Evolutionary conservation across 2,797 vertebrate genomes (phyloP).

Genomic region (Decapterus maruadsi): DNA sequence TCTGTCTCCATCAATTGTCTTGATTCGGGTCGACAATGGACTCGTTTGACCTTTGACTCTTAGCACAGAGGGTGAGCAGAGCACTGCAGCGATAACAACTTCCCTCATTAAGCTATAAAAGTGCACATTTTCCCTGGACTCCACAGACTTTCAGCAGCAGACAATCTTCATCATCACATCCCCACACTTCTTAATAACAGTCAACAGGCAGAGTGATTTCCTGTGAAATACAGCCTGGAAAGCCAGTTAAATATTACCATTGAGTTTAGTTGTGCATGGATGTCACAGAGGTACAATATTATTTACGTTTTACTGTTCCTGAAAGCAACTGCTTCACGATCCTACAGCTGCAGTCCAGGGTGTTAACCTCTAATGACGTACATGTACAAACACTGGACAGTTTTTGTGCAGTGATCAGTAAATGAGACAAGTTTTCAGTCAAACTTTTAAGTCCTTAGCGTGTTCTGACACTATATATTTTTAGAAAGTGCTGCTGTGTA

Average conservation of each 20-base stretch:
- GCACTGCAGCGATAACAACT: background rate
- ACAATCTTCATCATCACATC: slow-evolving; percentile 11
- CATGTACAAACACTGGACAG: background rate
- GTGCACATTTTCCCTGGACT: slow-evolving; percentile 2
- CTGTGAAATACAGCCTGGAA: background rate
- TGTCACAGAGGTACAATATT: background rate
- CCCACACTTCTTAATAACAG: background rate
- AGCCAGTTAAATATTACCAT: slow-evolving; percentile 14
- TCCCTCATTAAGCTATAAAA: slow-evolving; percentile 1
- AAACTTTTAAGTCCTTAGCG: background rate
- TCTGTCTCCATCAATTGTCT: background rate
- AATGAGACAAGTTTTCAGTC: slow-evolving; percentile 23
- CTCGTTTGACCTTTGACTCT: slow-evolving; percentile 6
- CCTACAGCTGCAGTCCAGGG: slow-evolving; percentile 19
- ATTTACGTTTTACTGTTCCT: background rate
- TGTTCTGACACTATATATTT: background rate
- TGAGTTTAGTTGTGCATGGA: slow-evolving; percentile 29
- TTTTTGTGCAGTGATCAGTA: background rate
- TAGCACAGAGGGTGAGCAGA: background rate
- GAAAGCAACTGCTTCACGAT: slow-evolving; percentile 8
- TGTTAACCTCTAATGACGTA: slow-evolving; percentile 12
- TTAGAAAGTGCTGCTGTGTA: slow-evolving; percentile 19
- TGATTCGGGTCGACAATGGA: background rate
- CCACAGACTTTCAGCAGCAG: slow-evolving; percentile 39
- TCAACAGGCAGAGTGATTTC: slow-evolving; percentile 10